These are phyloP conservation scores for Mallotus villosus DNA, from an alignment of 2,797 vertebrate genomes.

Conservation along the genomic window DNA sequence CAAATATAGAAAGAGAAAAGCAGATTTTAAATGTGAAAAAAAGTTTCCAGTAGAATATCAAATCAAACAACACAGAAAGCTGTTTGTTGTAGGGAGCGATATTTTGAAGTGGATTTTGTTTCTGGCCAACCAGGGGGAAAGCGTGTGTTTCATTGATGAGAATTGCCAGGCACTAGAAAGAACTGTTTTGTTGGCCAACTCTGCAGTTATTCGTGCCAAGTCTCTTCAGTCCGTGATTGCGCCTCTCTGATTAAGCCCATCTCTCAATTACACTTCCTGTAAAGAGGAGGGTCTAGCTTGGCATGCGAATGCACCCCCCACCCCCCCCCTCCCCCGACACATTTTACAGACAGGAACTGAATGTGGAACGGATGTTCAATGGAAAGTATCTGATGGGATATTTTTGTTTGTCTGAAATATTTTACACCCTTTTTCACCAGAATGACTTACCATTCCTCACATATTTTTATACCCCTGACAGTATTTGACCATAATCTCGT, in stretches of 20 bases:
- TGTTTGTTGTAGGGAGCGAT: constrained; percentile 44
- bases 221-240: constrained; percentile 51
- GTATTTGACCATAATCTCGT: too few species aligned
- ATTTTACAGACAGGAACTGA: constrained; percentile 32
- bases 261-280: constrained; percentile 55
- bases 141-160: constrained; percentile 59
- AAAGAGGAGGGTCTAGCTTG: constrained; percentile 37
- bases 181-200: constrained; percentile 39
- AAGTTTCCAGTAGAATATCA: neutral
- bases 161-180: constrained; percentile 53
- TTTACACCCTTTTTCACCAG: neutral
- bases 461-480: too few species aligned
- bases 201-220: constrained; percentile 51
- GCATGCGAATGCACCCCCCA: constrained; percentile 40
- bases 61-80: constrained; percentile 22
- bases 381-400: neutral
- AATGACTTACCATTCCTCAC: too few species aligned
- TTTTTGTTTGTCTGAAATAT: neutral
- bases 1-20: neutral
- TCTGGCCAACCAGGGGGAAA: constrained; percentile 37
- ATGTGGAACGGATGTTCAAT: constrained; percentile 20
- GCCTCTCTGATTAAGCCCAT: constrained; percentile 56
- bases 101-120: constrained; percentile 49
- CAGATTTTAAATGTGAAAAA: neutral
- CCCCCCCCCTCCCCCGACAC: neutral